These are phyloP conservation scores for Pelagia noctiluca DNA, from an alignment of 30 jellyfish, hydroid and myxozoan species.

Conservation along the genomic window DNA sequence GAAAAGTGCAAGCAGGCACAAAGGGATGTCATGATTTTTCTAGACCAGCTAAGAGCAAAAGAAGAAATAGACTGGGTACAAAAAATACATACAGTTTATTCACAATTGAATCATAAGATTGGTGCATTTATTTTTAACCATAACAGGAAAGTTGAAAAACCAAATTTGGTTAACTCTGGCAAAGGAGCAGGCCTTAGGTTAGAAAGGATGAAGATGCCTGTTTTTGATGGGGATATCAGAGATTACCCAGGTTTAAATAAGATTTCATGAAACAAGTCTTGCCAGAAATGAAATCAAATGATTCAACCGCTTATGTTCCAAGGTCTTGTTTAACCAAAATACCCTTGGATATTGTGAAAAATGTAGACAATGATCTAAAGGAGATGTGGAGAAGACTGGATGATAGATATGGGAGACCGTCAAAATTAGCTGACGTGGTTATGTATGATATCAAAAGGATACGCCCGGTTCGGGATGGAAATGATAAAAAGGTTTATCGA, in stretches of 20 bases:
- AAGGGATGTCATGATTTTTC: neutral
- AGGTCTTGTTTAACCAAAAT: neutral
- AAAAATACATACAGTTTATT: neutral
- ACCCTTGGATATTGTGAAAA: neutral
- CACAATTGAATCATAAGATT: neutral
- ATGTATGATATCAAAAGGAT: conserved; percentile 6
- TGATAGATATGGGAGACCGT: neutral
- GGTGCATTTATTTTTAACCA: neutral
- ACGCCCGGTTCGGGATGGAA: neutral
- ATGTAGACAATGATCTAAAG: conserved; percentile 13
- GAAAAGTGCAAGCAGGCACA: neutral
- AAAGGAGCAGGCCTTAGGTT: neutral
- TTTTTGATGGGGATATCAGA: conserved; percentile 15
- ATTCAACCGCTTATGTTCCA: conserved; percentile 14
- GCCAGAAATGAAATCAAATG: neutral
- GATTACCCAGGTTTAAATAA: conserved; percentile 17
- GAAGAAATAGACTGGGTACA: neutral
- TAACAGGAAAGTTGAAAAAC: neutral
- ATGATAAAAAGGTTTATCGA: neutral
- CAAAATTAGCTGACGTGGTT: conserved; percentile 14
- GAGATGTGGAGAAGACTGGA: conserved; percentile 15
- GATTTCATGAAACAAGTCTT: conserved; percentile 12
- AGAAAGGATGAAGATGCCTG: conserved; percentile 13
- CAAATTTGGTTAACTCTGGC: neutral
- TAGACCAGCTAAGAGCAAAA: neutral